Base-by-base conservation (phyloP, 1,140 invertebrate species). In the Brachionus asplanchnoidis region DNA sequence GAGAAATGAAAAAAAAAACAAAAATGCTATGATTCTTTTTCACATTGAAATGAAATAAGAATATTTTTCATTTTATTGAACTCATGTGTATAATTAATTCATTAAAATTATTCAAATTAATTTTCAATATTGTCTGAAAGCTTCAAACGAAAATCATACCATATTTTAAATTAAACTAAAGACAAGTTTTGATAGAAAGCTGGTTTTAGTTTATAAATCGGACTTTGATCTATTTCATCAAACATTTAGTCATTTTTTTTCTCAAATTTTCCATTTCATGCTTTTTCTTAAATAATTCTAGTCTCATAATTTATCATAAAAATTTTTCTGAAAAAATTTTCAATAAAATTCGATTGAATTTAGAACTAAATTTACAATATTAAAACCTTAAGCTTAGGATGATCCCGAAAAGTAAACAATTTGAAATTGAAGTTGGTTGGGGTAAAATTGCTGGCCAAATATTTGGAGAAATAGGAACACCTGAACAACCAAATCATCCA, bases 381-480 rank as follows among this genome's bases (percentile, higher is more conserved):
- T 60, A 8, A 53, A 6, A 53, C 6, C 6, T 7, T 3, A 17
- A 12, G 12, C 3, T 14, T 14, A 28, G 42, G 9, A 77, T 77
- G 73, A 32, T 77, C 50, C 73, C 73, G 20, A 77, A 50, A 23
- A 77, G 20, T 3, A 32, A 82, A 68, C 50, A 82, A 68, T 82
- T 82, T 65, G 79, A 82, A 65, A 40, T 82, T 42, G 40, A 68
- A 60, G 79, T 82, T 14, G 79, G 79, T 2, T 82, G 79, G 79
- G 79, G 79, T 82, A 60, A 82, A 40, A 68, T 82, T 26, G 17
- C 17, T 26, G 79, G 79, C 12, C 79, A 82, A 82, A 82, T 82
- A 46, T 82, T 82, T 23, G 79, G 79, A 12, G 28, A 82, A 8
- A 23, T 26, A 11, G 73, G 40, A 6, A 50, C 73, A 20, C 17